These are phyloP conservation scores for Sinosuthora webbiana DNA, from an alignment of 2,113 vertebrate species.

Conservation along the genomic window DNA sequence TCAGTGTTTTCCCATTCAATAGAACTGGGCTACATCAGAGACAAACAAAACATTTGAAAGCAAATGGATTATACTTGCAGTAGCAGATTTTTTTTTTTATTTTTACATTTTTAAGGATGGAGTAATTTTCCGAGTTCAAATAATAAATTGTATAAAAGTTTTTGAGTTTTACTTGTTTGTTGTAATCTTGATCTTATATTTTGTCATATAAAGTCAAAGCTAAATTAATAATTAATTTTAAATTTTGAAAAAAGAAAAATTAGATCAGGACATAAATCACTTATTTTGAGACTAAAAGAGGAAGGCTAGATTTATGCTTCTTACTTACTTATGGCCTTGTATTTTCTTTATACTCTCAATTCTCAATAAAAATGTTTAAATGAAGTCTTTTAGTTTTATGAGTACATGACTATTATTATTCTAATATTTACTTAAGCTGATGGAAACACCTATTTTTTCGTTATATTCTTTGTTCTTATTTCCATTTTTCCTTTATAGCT, in stretches of 20 bases:
- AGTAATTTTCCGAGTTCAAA: not conserved
- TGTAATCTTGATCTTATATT: not conserved
- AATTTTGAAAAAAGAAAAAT: not conserved
- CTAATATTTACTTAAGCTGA: not conserved
- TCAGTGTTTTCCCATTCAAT: not conserved
- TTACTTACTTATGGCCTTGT: not conserved
- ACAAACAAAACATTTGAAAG: not conserved
- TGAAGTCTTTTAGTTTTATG: not conserved
- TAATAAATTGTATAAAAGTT: not conserved
- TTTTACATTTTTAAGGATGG: not conserved
- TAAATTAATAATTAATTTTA: not conserved
- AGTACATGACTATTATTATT: not conserved
- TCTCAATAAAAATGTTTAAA: not conserved
- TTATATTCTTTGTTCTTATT: not conserved
- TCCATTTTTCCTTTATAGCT: not conserved
- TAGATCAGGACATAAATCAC: not conserved
- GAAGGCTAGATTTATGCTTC: not conserved
- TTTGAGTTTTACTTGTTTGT: not conserved
- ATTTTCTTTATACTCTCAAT: not conserved
- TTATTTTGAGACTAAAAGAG: not conserved
- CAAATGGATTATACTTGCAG: not conserved
- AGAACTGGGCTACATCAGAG: not conserved
- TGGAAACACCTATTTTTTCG: rapidly evolving
- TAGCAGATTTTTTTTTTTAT: not conserved
- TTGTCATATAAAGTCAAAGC: not conserved